These are phyloP conservation scores for Bambusicola thoracicus DNA, from an alignment of 2,113 vertebrate genomes.

Conservation along the genomic window DNA sequence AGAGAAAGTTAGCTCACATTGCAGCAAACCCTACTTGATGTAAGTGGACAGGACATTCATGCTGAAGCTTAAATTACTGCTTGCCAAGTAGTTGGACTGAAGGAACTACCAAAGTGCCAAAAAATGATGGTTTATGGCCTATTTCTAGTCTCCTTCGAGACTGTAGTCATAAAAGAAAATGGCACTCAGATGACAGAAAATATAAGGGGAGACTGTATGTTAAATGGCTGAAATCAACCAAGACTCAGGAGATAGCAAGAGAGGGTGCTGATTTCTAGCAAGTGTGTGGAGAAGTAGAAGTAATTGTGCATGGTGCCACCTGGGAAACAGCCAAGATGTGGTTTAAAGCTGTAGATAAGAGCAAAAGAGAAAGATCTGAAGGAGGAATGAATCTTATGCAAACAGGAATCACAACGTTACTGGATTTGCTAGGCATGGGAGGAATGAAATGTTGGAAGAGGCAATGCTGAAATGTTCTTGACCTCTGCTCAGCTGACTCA, in stretches of 20 bases:
- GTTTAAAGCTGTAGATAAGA: background rate
- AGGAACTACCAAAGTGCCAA: background rate
- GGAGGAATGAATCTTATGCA: background rate
- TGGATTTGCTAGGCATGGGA: background rate
- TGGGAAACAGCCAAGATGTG: background rate
- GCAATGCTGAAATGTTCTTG: background rate
- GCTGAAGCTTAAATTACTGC: background rate
- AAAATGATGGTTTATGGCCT: background rate
- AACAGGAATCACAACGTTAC: background rate
- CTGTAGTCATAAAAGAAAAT: background rate
- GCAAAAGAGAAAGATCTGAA: background rate
- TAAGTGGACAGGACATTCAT: background rate
- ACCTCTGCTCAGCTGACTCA: constrained; percentile 35
- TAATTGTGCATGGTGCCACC: background rate
- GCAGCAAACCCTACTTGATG: background rate
- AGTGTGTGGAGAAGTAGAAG: background rate
- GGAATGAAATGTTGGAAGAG: constrained; percentile 27
- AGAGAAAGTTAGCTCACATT: background rate
- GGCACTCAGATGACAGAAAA: background rate
- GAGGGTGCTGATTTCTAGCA: background rate
- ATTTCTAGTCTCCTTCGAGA: background rate
- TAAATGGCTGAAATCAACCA: background rate
- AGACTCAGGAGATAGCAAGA: background rate
- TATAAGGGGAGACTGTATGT: background rate
- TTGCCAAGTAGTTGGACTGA: background rate